These are phyloP conservation scores for Takifugu bimaculatus DNA, from an alignment of 2,113 vertebrate species.

Conservation along the genomic window DNA sequence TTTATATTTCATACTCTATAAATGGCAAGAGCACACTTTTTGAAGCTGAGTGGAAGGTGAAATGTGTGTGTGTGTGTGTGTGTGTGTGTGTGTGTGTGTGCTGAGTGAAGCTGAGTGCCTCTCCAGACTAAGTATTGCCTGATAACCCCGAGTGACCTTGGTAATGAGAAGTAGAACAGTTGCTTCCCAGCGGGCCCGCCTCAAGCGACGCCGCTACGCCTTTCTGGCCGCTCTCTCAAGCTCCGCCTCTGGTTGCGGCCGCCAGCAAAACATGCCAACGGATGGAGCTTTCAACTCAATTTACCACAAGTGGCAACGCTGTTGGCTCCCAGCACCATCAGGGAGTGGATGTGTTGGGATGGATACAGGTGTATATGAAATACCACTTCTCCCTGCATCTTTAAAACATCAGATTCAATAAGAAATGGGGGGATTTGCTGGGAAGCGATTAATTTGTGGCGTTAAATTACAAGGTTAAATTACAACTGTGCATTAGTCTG, in stretches of 20 bases:
- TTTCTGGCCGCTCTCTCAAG: slow-evolving; percentile 18
- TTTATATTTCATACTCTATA: slow-evolving; percentile 49
- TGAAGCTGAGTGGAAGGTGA: slow-evolving; percentile 33
- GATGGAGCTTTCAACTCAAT: slow-evolving; percentile 45
- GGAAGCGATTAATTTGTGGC: too few relatives aligned
- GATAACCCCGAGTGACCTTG: slow-evolving; percentile 62
- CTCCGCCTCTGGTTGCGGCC: slow-evolving; percentile 32
- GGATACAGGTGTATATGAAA: not conserved
- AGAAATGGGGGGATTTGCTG: too few relatives aligned
- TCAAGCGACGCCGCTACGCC: slow-evolving; percentile 21
- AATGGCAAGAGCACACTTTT: slow-evolving; percentile 41
- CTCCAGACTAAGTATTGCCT: slow-evolving; percentile 50
- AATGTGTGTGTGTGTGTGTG: slow-evolving; percentile 35
- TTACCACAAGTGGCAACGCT: slow-evolving; percentile 19
- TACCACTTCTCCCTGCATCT: too few relatives aligned
- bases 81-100: slow-evolving; percentile 37
- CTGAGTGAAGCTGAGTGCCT: slow-evolving; percentile 61
- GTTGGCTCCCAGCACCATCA: slow-evolving; percentile 2
- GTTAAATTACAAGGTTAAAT: too few relatives aligned
- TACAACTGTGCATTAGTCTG: too few relatives aligned
- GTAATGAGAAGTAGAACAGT: slow-evolving; percentile 63
- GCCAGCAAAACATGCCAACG: slow-evolving; percentile 32
- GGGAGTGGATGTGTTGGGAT: not conserved
- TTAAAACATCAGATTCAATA: too few relatives aligned
- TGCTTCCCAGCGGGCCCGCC: slow-evolving; percentile 50